Base-by-base conservation (phyloP, 2,888 invertebrate genomes). In the Physocephala rufipes region DNA sequence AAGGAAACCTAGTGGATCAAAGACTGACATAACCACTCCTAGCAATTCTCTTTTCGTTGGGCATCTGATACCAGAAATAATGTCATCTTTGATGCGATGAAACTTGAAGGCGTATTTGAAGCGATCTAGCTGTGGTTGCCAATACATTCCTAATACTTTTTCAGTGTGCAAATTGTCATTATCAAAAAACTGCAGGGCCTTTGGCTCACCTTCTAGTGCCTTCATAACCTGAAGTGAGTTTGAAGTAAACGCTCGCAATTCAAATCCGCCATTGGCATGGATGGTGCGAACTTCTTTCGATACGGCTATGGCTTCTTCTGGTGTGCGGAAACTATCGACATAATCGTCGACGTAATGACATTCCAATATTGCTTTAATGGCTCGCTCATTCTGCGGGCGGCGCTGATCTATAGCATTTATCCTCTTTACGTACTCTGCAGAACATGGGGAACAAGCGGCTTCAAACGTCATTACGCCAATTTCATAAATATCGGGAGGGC, bases 101-200 rank as follows among this genome's bases (percentile, higher is more conserved):
- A 74, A 74, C 43, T 64, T 66, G 12, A 74, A 28, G 5, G 70
- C n/a, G 45, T 63, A 71, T n/a, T n/a, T n/a, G n/a, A n/a, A n/a
- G n/a, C n/a, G n/a, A 63, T 79, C 79, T 9, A 47, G 43, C 2
- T 24, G 5, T 2, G 72, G 43, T 16, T 76, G 71, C 78, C 78
- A 76, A 21, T 26, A 67, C 43, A 78, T 63, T 0, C 77, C 79
- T n/a, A 78, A 65, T 1, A 75, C 67, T 24, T 72, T 71, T 21
- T 75, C 73, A 16, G 49, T n/a, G 19, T 49, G 49, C 5, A 13
- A n/a, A 13, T 49, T 49, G 49, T 49, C 2, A 5, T 49, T 49
- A 5, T 1, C 49, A 49, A 16, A n/a, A 49, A 47, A 21, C 15
- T 45, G 19, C 19, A 43, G 19, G 9, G 3, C 21, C 62, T 19